These are phyloP conservation scores for Palythoa heliodiscus DNA, from an alignment of 92 coral and sea anemone genomes.

Conservation along the genomic window DNA sequence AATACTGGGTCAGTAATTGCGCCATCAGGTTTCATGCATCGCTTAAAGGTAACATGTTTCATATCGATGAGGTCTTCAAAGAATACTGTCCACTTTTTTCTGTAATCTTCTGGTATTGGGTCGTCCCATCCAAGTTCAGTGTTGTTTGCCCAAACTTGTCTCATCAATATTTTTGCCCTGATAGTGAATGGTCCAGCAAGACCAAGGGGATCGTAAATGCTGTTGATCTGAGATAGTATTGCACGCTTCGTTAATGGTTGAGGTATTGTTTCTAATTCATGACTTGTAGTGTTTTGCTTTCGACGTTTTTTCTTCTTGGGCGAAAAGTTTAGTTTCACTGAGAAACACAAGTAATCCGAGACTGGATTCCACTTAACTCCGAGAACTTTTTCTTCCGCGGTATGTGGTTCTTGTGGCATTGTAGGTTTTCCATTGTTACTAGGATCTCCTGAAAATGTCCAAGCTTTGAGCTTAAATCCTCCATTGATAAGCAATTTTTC, in stretches of 20 bases:
- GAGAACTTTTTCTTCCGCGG: conserved; percentile 45
- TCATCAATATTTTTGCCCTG: conserved; percentile 62
- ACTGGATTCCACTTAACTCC: conserved; percentile 48
- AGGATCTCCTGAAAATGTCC: conserved; percentile 47
- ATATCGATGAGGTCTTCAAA: conserved; percentile 52
- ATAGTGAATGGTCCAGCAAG: conserved; percentile 60
- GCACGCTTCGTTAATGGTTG: conserved; percentile 41
- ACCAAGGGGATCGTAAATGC: conserved; percentile 56
- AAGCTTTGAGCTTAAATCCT: conserved; percentile 55
- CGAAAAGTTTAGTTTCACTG: conserved; percentile 37
- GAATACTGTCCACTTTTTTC: conserved; percentile 44
- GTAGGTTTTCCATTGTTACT: neutral
- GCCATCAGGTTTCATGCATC: conserved; percentile 55
- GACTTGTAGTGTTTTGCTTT: neutral
- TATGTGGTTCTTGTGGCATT: neutral
- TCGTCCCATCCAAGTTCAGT: conserved; percentile 59
- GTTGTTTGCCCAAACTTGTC: conserved; percentile 44
- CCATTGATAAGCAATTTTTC: conserved; percentile 47
- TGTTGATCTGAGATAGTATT: conserved; percentile 54
- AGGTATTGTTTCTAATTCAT: conserved; percentile 24
- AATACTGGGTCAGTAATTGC: conserved; percentile 47
- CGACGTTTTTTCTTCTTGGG: conserved; percentile 32
- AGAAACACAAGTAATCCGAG: conserved; percentile 45
- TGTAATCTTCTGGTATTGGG: conserved; percentile 42
- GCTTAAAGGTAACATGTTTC: conserved; percentile 37